Conservation (phyloP, 2,113 vertebrate genomes). For the Ceyx margarethae region DNA sequence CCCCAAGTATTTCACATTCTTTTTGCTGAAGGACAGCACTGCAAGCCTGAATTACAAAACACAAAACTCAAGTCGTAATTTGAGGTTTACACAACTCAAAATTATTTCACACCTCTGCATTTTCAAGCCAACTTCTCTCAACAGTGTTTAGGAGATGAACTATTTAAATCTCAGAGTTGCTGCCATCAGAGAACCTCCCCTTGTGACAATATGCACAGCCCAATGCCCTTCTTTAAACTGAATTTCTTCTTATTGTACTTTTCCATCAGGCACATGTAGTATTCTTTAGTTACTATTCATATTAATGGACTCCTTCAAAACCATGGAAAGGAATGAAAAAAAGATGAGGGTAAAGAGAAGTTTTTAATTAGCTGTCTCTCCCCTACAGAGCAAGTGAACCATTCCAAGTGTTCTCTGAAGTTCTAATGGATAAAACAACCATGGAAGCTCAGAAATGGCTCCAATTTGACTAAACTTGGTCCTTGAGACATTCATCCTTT, state of each 20-base stretch:
- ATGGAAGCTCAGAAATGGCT: background rate
- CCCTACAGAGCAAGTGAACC: background rate
- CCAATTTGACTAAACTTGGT: background rate
- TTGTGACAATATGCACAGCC: background rate
- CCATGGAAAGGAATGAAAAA: background rate
- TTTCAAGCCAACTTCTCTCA: background rate
- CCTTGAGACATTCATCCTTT: background rate
- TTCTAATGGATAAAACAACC: background rate
- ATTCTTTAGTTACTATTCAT: background rate
- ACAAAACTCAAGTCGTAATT: background rate
- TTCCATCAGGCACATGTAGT: background rate
- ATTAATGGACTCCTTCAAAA: background rate
- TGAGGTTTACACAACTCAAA: background rate
- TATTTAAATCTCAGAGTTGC: background rate
- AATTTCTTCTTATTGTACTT: background rate
- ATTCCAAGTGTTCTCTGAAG: background rate
- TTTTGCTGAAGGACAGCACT: background rate
- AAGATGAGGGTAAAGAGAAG: background rate
- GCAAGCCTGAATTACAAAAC: background rate
- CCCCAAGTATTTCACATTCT: background rate
- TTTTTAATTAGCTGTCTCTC: background rate
- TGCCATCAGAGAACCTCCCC: background rate
- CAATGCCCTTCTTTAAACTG: background rate
- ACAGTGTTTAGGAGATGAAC: background rate
- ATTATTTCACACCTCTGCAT: background rate